Percentiles rank a stretch among this genome's conserved stretches.
These are phyloP conservation scores for Aphrocallistes beatrix DNA, from an alignment of 37 sponge, comb jelly and placozoan species.

Conservation along the genomic window DNA sequence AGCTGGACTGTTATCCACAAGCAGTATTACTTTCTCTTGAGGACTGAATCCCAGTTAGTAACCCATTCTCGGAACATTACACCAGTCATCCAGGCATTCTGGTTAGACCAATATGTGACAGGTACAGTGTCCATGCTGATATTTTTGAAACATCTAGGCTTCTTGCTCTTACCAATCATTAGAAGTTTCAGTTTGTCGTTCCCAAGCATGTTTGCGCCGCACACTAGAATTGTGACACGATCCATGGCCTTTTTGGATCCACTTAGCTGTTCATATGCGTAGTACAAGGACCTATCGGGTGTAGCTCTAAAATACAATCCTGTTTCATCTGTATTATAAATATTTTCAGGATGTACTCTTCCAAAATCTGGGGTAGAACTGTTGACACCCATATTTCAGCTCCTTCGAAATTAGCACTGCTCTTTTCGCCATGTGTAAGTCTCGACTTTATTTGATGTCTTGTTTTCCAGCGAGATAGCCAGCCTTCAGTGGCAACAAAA, in stretches of 20 bases:
- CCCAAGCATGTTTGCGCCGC: constrained; percentile 21
- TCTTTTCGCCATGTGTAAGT: background rate
- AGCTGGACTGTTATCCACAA: constrained; percentile 18
- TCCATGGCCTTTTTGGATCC: background rate
- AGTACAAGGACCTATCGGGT: background rate
- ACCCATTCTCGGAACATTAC: constrained; percentile 18
- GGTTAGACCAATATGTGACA: background rate
- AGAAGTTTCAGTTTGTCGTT: constrained; percentile 17
- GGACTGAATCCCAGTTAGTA: background rate
- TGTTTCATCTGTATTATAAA: constrained; percentile 17
- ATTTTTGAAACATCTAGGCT: constrained; percentile 23
- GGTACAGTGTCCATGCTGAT: constrained; percentile 3
- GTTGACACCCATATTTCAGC: constrained; percentile 13
- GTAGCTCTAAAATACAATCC: constrained; percentile 12
- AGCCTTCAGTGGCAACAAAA: constrained; percentile 7
- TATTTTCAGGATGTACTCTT: constrained; percentile 15
- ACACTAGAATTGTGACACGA: background rate
- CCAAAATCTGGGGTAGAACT: background rate
- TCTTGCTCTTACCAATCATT: constrained; percentile 26
- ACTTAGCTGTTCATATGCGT: background rate
- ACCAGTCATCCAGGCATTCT: constrained; percentile 23
- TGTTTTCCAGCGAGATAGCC: constrained; percentile 19
- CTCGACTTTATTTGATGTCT: background rate
- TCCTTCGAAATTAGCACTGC: constrained; percentile 14
- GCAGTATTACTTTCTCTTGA: constrained; percentile 12